Percentiles rank a stretch among this genome's conserved stretches.
phyloP scores from a whole-genome alignment of 2,113 vertebrate species.

The Hippocampus guttulatus region DNA sequence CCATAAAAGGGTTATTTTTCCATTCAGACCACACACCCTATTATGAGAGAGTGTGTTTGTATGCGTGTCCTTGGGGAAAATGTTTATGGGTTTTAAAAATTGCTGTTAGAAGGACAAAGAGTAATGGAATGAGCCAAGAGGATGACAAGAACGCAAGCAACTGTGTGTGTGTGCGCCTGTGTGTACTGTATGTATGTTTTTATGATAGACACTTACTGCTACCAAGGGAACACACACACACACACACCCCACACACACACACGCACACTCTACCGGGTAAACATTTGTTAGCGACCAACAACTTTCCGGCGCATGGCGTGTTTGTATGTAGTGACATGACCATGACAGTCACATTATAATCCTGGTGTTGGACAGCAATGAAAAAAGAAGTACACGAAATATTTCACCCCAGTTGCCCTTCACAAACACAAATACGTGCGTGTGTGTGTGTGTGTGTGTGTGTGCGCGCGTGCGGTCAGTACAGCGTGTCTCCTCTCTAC shows the following conservation, averaged over 20 bases:
- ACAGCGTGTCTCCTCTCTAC: conserved; percentile 47
- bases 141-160: conserved; percentile 9
- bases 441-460: conserved; percentile 15
- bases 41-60: conserved; percentile 24
- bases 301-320: not conserved
- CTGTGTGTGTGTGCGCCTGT: conserved; percentile 15
- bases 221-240: not conserved
- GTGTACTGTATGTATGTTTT: conserved; percentile 1
- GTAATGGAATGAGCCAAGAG: not conserved
- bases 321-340: not conserved
- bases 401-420: not conserved
- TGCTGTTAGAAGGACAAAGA: conserved; percentile 29
- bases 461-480: conserved; percentile 34
- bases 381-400: not conserved
- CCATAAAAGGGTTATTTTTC: conserved; percentile 16
- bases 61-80: conserved; percentile 42
- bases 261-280: not conserved
- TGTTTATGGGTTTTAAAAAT: conserved; percentile 58
- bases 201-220: not conserved
- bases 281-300: not conserved
- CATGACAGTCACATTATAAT: not conserved
- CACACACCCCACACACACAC: not conserved
- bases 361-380: not conserved
- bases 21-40: conserved; percentile 43
- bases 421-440: not conserved